Evolutionary conservation across 1,140 invertebrate genomes (phyloP), one percentile per base, ranked within the genome.

Genomic region (Heliconius melpomene): DNA sequence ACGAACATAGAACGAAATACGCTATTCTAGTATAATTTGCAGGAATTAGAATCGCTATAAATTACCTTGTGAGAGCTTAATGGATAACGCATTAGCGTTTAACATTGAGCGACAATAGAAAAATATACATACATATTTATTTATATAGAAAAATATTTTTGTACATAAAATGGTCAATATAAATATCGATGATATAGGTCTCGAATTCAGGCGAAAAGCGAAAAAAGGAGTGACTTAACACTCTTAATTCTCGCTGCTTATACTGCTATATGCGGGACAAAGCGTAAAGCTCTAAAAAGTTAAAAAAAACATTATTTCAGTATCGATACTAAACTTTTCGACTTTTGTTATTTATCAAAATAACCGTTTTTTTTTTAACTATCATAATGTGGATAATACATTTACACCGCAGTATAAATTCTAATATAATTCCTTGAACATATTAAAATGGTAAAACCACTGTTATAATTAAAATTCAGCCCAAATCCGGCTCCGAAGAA

Each of bases 31-130:
- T 72, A 72, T 38, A 72, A 72, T 72, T 72, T 72, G 36, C 71
- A 38, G 70, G 32, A 77, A 72, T 77, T 77, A 77, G 76, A 77
- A 70, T 23, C 66, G 76, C 40, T 77, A 40, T 77, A 52, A 77
- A 77, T 77, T 40, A 77, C 70, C 26, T 18, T 29, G 66, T 18
- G 66, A 72, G n/a, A 50, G 40, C 16, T 38, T 77, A 70, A 77
- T 77, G 18, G 40, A 54, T 46, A 38, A 40, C 38, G 75, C 75
- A 77, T 77, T 77, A 70, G 38, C 60, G 36, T 77, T 77, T 77
- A 29, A 29, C 23, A 66, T 66, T 66, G 23, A 66, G 26, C 26
- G 60, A 26, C n/a, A 29, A 29, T 66, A 66, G 11, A 29, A 29
- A 60, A 23, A 16, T 6, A 29, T 66, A 26, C 20, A 26, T 6